Conservation (phyloP, 2,113 vertebrate genomes). For the Mus pahari region DNA sequence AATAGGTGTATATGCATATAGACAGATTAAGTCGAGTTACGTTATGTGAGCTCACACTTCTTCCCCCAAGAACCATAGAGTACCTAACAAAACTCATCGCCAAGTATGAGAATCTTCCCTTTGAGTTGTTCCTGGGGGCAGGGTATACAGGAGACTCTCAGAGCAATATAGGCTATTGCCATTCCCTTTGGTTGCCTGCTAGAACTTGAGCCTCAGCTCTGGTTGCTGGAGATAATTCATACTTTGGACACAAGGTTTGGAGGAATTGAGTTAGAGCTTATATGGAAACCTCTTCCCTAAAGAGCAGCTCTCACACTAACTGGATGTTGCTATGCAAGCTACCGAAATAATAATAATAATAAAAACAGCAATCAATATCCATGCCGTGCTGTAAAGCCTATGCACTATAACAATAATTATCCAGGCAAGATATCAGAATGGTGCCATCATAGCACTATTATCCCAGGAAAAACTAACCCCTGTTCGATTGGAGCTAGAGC, state of each 20-base stretch:
- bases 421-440: neutral
- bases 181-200: neutral
- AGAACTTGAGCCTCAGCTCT: neutral
- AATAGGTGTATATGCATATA: neutral
- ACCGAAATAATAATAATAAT: no score
- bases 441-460: neutral
- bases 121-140: neutral
- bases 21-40: neutral
- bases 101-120: neutral
- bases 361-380: neutral
- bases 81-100: neutral
- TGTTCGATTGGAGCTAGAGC: neutral
- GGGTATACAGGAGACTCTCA: neutral
- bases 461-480: neutral
- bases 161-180: neutral
- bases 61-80: neutral
- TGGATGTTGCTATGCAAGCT: neutral
- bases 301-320: neutral
- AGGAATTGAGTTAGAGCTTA: neutral
- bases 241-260: neutral
- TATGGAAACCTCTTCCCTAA: neutral
- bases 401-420: neutral
- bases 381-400: neutral
- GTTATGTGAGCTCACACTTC: neutral
- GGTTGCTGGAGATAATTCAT: neutral